These are phyloP conservation scores for Labeo catla DNA, from an alignment of 2,113 vertebrate genomes.

Conservation along the genomic window DNA sequence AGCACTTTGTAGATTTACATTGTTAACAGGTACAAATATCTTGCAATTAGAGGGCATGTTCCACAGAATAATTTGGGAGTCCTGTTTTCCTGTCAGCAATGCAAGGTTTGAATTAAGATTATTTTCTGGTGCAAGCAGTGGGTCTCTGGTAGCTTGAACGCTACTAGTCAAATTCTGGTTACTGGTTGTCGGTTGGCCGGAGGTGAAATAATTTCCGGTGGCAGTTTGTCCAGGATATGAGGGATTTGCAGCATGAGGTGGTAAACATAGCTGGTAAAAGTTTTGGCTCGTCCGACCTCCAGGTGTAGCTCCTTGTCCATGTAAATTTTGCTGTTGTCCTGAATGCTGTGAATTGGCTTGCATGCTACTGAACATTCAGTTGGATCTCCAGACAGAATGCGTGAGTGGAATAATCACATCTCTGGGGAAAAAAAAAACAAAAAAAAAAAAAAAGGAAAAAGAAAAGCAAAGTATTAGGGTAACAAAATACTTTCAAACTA, in stretches of 20 bases:
- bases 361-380: background rate
- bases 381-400: background rate
- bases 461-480: background rate
- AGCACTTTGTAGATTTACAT: background rate
- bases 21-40: background rate
- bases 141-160: background rate
- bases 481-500: background rate
- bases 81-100: background rate
- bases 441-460: background rate
- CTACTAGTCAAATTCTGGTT: conserved; percentile 1
- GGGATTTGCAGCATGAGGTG: background rate
- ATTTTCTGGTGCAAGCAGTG: background rate
- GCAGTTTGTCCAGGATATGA: background rate
- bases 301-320: background rate
- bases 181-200: background rate
- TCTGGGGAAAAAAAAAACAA: too few species aligned
- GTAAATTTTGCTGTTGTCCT: conserved; percentile 26
- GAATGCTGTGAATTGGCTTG: background rate
- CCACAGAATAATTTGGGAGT: background rate
- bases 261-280: background rate
- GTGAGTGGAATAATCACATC: conserved; percentile 10
- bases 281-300: background rate
- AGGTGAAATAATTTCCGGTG: conserved; percentile 4
- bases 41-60: background rate
- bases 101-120: background rate